A percentile compares a stretch with the other conserved stretches of the same genome.
These are phyloP conservation scores for Erethizon dorsatum DNA, from an alignment of 2,797 vertebrate species.

Conservation along the genomic window DNA sequence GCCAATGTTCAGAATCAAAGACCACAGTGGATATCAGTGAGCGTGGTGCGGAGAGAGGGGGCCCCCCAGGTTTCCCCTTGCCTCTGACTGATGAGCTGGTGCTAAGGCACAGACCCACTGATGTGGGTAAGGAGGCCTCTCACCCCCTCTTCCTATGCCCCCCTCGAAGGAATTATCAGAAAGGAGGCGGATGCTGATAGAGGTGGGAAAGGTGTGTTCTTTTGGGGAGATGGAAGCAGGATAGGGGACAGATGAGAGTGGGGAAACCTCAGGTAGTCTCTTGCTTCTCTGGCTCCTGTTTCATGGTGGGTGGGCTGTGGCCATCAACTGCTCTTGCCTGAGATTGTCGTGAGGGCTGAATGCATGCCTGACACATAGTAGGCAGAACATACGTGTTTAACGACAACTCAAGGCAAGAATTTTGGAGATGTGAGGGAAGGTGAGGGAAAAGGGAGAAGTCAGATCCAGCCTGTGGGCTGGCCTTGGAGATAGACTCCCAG, in stretches of 20 bases:
- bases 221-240: neutral
- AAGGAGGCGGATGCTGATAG: neutral
- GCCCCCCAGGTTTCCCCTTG: accelerated
- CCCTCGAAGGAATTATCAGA: neutral
- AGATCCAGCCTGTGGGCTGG: neutral
- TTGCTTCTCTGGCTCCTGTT: neutral
- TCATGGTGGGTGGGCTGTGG: neutral
- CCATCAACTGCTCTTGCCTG: neutral
- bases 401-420: neutral
- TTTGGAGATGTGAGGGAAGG: neutral
- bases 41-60: neutral
- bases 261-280: too few species aligned
- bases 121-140: neutral
- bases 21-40: neutral
- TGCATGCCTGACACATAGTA: neutral
- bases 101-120: neutral
- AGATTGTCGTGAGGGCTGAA: neutral
- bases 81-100: neutral
- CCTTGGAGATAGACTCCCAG: neutral
- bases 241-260: neutral
- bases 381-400: neutral
- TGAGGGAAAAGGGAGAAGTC: accelerated
- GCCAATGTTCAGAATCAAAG: neutral
- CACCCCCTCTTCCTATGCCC: neutral
- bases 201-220: neutral